Evolutionary conservation across 2,797 vertebrate genomes (phyloP).

Genomic region (Eulemur mongoz): DNA sequence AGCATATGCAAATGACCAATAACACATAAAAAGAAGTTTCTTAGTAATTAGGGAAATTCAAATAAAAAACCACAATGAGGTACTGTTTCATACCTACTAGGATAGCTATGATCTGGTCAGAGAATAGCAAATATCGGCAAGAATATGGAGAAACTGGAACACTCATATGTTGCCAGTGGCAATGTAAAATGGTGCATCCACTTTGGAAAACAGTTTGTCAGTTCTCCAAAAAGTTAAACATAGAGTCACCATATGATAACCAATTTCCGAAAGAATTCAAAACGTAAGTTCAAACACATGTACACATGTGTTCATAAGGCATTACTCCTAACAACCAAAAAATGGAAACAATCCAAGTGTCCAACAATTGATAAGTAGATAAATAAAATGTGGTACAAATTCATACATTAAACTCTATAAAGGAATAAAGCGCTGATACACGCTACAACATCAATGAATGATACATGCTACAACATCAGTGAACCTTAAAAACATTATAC

Average conservation of each 20-base stretch:
- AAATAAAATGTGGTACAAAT: not conserved
- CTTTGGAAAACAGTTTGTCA: not conserved
- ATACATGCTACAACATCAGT: not conserved
- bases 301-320: not conserved
- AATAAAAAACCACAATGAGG: not conserved
- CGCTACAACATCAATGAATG: not conserved
- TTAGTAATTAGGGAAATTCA: not conserved
- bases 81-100: not conserved
- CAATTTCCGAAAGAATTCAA: not conserved
- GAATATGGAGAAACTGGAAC: not conserved
- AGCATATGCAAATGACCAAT: not conserved
- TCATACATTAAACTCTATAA: not conserved
- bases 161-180: not conserved
- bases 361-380: not conserved
- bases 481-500: not conserved
- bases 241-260: not conserved
- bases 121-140: not conserved
- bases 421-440: not conserved
- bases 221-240: slow-evolving; percentile 13
- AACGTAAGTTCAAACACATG: not conserved
- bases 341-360: not conserved
- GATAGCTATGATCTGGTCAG: not conserved
- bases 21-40: not conserved
- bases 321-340: not conserved
- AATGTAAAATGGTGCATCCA: not conserved